phyloP scores from a whole-genome alignment of 2,888 invertebrate genomes.

The Criorhina ranunculi region DNA sequence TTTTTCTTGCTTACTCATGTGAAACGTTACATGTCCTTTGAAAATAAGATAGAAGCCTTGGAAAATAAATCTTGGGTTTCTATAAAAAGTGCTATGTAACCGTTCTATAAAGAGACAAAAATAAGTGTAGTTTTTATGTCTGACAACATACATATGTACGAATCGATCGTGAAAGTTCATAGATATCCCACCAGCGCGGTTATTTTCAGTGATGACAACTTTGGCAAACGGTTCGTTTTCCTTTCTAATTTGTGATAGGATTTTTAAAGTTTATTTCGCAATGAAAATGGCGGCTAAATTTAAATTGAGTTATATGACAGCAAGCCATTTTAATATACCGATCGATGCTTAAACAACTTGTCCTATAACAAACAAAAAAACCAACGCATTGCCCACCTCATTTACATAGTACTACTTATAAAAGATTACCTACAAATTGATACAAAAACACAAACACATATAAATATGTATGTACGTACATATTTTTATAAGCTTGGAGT shows the following conservation, averaged over 20 bases:
- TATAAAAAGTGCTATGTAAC: neutral
- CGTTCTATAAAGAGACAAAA: no score
- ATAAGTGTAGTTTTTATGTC: constrained; percentile 1
- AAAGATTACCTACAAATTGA: no score
- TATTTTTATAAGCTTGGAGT: no score
- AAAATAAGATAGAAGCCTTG: neutral
- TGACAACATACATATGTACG: constrained; percentile 1
- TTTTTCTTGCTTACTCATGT: constrained; percentile 11
- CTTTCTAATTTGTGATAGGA: constrained; percentile 5
- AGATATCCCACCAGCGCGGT: neutral
- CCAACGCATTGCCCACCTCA: no score
- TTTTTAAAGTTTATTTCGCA: constrained; percentile 5
- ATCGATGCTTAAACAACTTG: neutral
- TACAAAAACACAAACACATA: no score
- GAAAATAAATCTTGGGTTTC: constrained; percentile 4
- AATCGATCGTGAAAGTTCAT: constrained; percentile 14
- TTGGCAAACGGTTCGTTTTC: constrained; percentile 5
- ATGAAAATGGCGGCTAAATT: neutral
- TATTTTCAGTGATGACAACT: constrained; percentile 42
- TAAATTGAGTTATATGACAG: constrained; percentile 15
- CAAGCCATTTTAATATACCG: constrained; percentile 3
- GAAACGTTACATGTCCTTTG: neutral
- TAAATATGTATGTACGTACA: no score
- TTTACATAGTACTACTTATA: no score
- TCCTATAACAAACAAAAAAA: no score